Conservation (phyloP, 2,113 vertebrate genomes). For the human region GRCh38 chr13:30968001-30968500, state of each 20-base stretch:
- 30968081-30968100: neutral
- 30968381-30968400: neutral
- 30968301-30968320: neutral
- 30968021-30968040: neutral
- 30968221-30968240: neutral
- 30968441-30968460: neutral
- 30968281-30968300: neutral
- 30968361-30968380: neutral
- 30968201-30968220: neutral
- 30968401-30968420: neutral
- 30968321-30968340: neutral
- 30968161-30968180: neutral
- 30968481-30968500: neutral
- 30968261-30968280: neutral
- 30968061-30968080: neutral
- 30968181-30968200: neutral
- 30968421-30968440: neutral
- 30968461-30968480: neutral
- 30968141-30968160: neutral
- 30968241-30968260: neutral
- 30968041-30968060: neutral
- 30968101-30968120: neutral
- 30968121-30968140: neutral
- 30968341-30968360: neutral
- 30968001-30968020: neutral